phyloP scores from a whole-genome alignment of 2,113 vertebrate species.

The Coptodon rendalli region DNA sequence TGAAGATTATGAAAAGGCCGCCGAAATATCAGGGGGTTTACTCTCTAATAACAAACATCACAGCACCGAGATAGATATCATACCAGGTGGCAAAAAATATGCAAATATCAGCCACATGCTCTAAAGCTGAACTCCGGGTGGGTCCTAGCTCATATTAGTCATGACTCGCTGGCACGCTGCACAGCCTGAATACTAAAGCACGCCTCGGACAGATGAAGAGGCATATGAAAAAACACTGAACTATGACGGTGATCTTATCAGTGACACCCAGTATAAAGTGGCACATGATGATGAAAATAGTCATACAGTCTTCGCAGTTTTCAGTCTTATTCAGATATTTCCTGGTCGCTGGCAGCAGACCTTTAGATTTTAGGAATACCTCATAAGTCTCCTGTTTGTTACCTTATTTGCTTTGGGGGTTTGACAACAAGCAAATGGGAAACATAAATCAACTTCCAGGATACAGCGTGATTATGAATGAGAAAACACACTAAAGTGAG shows the following conservation, averaged over 20 bases:
- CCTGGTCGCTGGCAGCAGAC: neutral
- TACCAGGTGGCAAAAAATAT: conserved; percentile 26
- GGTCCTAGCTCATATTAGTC: conserved; percentile 17
- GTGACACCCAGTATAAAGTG: neutral
- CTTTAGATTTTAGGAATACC: neutral
- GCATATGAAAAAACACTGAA: neutral
- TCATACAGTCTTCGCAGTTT: neutral
- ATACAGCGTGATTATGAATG: neutral
- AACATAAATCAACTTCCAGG: neutral
- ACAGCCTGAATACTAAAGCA: conserved; percentile 2
- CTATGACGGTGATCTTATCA: neutral
- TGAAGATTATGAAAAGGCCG: conserved; percentile 55
- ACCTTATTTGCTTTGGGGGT: neutral
- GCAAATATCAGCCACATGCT: conserved; percentile 6
- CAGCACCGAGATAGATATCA: conserved; percentile 11
- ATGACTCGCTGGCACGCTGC: neutral
- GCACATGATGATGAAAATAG: neutral
- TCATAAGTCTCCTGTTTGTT: neutral
- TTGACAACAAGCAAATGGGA: neutral
- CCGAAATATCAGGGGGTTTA: conserved; percentile 60
- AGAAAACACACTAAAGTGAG: neutral
- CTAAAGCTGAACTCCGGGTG: neutral
- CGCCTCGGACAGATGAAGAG: neutral
- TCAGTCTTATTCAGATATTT: neutral
- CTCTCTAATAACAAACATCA: conserved; percentile 52